Evolutionary conservation across 2,888 invertebrate genomes (phyloP).

Genomic region (Chloromyia formosa): DNA sequence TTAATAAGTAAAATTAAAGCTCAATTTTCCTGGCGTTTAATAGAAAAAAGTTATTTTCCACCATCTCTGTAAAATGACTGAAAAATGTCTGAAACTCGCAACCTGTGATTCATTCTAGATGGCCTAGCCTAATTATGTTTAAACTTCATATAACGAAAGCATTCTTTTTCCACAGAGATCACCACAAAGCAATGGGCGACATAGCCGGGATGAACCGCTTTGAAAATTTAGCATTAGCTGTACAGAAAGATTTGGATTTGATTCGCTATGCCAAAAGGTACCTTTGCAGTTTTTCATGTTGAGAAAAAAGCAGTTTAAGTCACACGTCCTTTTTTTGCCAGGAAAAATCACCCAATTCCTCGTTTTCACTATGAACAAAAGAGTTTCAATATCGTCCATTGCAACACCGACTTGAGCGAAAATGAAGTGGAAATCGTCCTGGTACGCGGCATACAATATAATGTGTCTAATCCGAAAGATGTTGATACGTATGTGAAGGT

Average conservation of each 20-base stretch:
- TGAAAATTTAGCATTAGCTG: constrained; percentile 83
- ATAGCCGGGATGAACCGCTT: constrained; percentile 89
- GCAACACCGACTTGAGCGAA: constrained; percentile 92
- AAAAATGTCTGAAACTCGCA: too few relatives aligned
- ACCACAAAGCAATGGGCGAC: constrained; percentile 89
- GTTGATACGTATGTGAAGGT: constrained; percentile 92
- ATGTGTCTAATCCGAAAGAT: constrained; percentile 83
- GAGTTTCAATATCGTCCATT: constrained; percentile 90
- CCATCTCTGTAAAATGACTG: too few relatives aligned
- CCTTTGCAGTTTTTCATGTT: not conserved
- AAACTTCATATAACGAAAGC: too few relatives aligned
- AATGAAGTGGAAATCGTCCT: constrained; percentile 88
- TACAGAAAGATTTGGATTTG: constrained; percentile 88
- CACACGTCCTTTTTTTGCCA: constrained; percentile 36
- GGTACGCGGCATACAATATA: constrained; percentile 87
- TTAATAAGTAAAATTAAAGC: too few relatives aligned
- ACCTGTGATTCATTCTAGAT: too few relatives aligned
- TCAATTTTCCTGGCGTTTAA: too few relatives aligned
- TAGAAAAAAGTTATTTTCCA: too few relatives aligned
- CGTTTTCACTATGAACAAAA: constrained; percentile 93
- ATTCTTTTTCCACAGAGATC: constrained; percentile 73
- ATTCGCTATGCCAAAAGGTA: constrained; percentile 76
- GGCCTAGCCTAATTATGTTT: too few relatives aligned
- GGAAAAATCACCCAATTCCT: constrained; percentile 72
- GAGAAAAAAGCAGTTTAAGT: not conserved